Percentiles rank a stretch among this genome's conserved stretches.
Evolutionary conservation across 2,888 invertebrate genomes (phyloP).

Genomic region (Boloria selene): DNA sequence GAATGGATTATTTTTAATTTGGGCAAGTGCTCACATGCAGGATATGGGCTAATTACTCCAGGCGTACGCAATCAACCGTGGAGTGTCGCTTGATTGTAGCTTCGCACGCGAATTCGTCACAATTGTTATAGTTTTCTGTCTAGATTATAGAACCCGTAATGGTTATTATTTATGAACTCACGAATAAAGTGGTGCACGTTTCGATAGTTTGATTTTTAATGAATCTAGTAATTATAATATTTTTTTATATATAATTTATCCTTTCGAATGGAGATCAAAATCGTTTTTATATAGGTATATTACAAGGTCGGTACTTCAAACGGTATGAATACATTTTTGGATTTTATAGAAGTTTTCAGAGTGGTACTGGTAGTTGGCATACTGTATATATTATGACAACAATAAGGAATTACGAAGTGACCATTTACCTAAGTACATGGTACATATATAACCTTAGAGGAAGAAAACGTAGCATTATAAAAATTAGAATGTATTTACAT

Average conservation of each 20-base stretch:
- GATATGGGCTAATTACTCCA: conserved; percentile 44
- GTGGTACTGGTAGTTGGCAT: no score
- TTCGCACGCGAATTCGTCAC: conserved; percentile 51
- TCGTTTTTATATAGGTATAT: no score
- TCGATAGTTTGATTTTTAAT: conserved; percentile 19
- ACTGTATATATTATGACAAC: no score
- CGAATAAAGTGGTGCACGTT: conserved; percentile 7
- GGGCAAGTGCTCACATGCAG: conserved; percentile 36
- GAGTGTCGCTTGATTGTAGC: conserved; percentile 56
- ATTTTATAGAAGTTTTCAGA: no score
- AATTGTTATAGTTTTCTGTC: conserved; percentile 23
- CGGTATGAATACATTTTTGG: no score
- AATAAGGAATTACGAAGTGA: no score
- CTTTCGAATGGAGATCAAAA: not conserved
- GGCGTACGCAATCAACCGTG: conserved; percentile 53
- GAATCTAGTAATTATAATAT: not conserved
- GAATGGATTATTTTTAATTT: conserved; percentile 42
- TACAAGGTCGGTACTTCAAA: no score
- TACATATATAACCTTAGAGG: no score
- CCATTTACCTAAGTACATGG: no score
- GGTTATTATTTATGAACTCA: conserved; percentile 17
- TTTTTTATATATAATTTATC: not conserved
- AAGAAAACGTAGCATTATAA: no score
- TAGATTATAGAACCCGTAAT: conserved; percentile 16
- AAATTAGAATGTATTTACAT: no score